phyloP scores from a whole-genome alignment of 2,113 vertebrate species.

The Tragelaphus buxtoni region DNA sequence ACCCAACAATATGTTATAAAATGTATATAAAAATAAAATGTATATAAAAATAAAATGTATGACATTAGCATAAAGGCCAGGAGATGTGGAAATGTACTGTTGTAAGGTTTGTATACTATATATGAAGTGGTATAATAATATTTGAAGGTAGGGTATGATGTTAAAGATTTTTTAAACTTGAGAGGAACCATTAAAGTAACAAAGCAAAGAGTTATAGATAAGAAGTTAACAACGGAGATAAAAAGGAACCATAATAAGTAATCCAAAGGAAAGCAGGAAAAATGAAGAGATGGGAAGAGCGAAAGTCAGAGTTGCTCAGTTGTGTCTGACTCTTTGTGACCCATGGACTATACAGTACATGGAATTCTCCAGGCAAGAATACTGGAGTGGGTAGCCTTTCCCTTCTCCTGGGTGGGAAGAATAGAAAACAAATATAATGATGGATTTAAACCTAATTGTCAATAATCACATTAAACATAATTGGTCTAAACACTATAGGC shows the following conservation, averaged over 20 bases:
- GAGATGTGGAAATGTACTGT: background rate
- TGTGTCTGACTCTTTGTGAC: background rate
- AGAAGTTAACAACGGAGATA: background rate
- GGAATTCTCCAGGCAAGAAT: background rate
- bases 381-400: background rate
- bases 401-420: background rate
- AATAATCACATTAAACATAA: background rate
- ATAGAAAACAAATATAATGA: background rate
- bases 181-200: conserved; percentile 11
- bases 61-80: background rate
- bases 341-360: background rate
- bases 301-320: background rate
- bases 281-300: background rate
- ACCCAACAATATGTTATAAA: background rate
- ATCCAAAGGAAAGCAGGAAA: background rate
- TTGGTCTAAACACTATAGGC: background rate
- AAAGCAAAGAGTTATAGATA: background rate
- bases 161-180: background rate
- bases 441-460: background rate
- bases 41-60: background rate
- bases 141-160: too few species aligned
- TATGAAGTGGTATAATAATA: background rate
- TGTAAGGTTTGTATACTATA: background rate
- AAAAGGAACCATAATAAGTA: background rate
- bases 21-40: background rate